phyloP scores from a whole-genome alignment of 2,888 invertebrate species.

The Netelia melanura region DNA sequence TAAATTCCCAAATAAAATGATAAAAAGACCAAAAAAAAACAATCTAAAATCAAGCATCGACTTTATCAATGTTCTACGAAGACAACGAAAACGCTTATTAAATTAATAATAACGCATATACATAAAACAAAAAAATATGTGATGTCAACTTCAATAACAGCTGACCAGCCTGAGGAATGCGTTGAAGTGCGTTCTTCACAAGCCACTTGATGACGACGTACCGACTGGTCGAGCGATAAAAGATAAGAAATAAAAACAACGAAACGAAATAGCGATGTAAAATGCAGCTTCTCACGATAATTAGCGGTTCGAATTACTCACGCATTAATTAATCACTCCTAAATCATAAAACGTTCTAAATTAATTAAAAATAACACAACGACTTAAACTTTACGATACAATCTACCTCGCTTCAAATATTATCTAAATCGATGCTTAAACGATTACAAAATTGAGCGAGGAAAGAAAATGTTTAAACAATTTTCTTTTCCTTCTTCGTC shows the following conservation, averaged over 20 bases:
- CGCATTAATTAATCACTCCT: neutral
- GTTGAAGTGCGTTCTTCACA: conserved; percentile 26
- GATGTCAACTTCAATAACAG: conserved; percentile 40
- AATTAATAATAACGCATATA: conserved; percentile 30
- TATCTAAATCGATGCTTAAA: neutral
- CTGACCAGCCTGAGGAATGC: conserved; percentile 50
- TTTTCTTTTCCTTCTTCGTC: neutral
- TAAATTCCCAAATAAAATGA: conserved; percentile 13
- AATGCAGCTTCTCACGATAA: conserved; percentile 13
- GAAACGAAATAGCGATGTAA: conserved; percentile 11
- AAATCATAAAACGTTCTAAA: neutral
- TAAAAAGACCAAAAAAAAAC: neutral
- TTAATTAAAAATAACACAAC: conserved; percentile 1
- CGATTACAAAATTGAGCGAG: neutral
- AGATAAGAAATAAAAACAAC: conserved; percentile 12
- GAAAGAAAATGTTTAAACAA: neutral
- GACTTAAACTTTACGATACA: conserved; percentile 15
- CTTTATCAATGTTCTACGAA: conserved; percentile 15
- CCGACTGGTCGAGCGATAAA: neutral
- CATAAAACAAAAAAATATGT: conserved; percentile 30
- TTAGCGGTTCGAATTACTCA: conserved; percentile 21
- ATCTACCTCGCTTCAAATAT: conserved; percentile 10
- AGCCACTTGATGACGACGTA: conserved; percentile 36
- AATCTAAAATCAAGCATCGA: conserved; percentile 29
- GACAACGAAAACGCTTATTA: conserved; percentile 8